Base-by-base conservation (phyloP, 2,797 vertebrate genomes). In the Sebastolobus alascanus region DNA sequence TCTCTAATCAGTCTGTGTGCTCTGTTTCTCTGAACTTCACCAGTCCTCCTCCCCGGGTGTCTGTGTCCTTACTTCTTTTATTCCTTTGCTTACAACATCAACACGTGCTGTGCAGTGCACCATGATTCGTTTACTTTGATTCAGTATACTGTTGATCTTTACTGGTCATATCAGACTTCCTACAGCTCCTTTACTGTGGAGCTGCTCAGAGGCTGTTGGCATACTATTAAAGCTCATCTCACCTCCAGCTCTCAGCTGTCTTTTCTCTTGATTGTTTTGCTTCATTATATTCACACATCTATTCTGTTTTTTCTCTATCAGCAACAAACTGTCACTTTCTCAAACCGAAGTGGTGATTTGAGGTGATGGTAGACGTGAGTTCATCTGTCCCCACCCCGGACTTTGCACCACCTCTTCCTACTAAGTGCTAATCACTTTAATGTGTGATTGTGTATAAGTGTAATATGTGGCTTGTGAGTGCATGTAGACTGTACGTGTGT, bases 381-480 rank as follows among this genome's bases (percentile, higher is more conserved):
- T 67, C 13, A 70, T 37, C 52, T 6, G 27, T 73, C 27, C 4
- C 2, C 20, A 35, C 6, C 68, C 13, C 29, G 56, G 22, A 52
- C 7, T 55, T 12, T 61, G 43, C 31, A 60, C 38, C 70, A 38
- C 25, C 35, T 55, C 20, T 35, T 18, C 63, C 70, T 37, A 43
- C 38, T 50, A 22, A 38, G 20, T 29, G 52, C 25, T 16, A 55
- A 83, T 31, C 38, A 66, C 65, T 37, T 76, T 69, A 20, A 27
- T 63, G 63, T 68, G 54, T 67, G 67, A 73, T 63, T 82, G 65
- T 56, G 55, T 77, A 43, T 20, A 50, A 55, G 33, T 66, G n/a
- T 77, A 16, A 63, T 38, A 27, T 78, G 31, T 50, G 74, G 61
- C 66, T 59, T 80, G 77, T 77, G 70, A 65, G 65, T 87, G 71